These are phyloP conservation scores for Drosophila siamana DNA, from an alignment of 2,888 invertebrate species.

Conservation along the genomic window DNA sequence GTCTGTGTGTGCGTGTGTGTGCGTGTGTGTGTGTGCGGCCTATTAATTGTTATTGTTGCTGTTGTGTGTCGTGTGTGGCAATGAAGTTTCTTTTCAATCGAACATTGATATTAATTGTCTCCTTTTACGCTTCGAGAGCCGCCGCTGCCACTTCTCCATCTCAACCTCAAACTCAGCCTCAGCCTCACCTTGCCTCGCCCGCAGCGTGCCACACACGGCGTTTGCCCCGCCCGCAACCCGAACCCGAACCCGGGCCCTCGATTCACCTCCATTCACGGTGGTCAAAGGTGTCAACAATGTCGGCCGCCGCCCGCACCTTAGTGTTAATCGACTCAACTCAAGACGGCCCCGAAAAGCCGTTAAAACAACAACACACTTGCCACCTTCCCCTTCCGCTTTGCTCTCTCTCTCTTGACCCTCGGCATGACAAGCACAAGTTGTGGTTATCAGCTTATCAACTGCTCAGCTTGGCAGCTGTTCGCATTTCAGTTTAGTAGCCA, in stretches of 20 bases:
- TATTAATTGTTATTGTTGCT: constrained; percentile 15
- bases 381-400: not conserved
- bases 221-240: not conserved
- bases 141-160: constrained; percentile 36
- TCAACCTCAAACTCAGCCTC: not conserved
- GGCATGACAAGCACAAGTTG: not conserved
- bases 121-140: constrained; percentile 50
- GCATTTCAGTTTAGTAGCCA: constrained; percentile 23
- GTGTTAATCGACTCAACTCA: constrained; percentile 1
- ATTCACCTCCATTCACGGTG: constrained; percentile 38
- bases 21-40: constrained; percentile 28
- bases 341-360: constrained; percentile 23
- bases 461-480: constrained; percentile 30
- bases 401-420: not conserved
- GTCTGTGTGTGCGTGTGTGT: too few relatives aligned
- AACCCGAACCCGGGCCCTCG: constrained; percentile 9
- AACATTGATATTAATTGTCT: constrained; percentile 69
- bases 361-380: constrained; percentile 39
- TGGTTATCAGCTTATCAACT: constrained; percentile 43
- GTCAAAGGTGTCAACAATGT: constrained; percentile 47
- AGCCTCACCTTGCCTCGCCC: constrained; percentile 26
- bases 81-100: constrained; percentile 55
- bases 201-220: constrained; percentile 50
- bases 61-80: constrained; percentile 45
- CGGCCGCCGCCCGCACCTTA: constrained; percentile 40